Conservation (phyloP, 2,113 vertebrate species). For the Phylloscopus trochiloides region DNA sequence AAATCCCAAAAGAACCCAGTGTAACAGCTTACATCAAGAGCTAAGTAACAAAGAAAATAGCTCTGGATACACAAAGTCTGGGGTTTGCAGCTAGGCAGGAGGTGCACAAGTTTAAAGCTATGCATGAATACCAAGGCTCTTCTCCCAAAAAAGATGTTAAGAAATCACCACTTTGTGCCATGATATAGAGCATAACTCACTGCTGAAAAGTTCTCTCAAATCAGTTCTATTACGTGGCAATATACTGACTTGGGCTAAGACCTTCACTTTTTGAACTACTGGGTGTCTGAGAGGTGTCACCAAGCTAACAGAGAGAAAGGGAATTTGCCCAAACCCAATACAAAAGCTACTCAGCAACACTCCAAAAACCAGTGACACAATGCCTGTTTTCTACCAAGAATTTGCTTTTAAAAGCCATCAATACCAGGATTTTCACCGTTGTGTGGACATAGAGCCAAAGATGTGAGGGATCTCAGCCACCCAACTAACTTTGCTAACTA, state of each 20-base stretch:
- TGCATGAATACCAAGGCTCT: neutral
- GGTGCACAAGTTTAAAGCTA: neutral
- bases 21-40: neutral
- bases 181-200: neutral
- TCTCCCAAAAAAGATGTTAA: neutral
- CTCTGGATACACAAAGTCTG: neutral
- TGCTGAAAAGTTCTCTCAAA: neutral
- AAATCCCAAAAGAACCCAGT: neutral
- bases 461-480: neutral
- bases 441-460: neutral
- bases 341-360: neutral
- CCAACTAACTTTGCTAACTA: neutral
- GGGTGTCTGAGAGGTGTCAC: neutral
- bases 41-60: neutral
- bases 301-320: neutral
- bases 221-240: neutral
- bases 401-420: neutral
- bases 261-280: neutral
- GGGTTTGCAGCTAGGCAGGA: neutral
- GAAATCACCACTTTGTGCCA: neutral
- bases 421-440: neutral
- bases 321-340: neutral
- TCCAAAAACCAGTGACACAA: neutral
- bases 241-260: neutral
- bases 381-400: neutral